Conservation (phyloP, 1,140 invertebrate species). For the Drosophila baimaii region DNA sequence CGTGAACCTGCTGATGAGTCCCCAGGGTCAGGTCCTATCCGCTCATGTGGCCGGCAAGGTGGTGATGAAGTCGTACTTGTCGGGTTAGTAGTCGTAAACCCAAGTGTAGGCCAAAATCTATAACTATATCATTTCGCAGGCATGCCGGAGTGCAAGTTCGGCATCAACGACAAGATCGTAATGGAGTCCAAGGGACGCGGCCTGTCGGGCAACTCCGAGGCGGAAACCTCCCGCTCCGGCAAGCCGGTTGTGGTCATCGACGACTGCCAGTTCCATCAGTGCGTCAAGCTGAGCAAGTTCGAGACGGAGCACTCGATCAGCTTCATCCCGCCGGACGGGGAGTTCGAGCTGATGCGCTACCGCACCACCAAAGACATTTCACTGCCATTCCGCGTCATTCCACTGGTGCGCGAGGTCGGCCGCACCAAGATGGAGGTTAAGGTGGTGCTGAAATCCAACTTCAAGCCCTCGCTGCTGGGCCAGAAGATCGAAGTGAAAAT, state of each 20-base stretch:
- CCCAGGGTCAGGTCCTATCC: constrained; percentile 99
- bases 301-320: constrained; percentile 99
- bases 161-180: constrained; percentile 99
- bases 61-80: constrained; percentile 99
- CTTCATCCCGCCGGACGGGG: constrained; percentile 99
- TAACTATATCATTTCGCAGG: constrained; percentile 81
- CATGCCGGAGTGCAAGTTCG: constrained; percentile 99
- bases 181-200: constrained; percentile 97
- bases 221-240: constrained; percentile 93
- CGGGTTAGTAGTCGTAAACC: constrained; percentile 85
- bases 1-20: constrained; percentile 99
- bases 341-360: constrained; percentile 99
- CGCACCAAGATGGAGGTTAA: constrained; percentile 99
- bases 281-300: constrained; percentile 99
- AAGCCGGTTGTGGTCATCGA: constrained; percentile 99
- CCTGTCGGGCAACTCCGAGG: constrained; percentile 89
- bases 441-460: constrained; percentile 99
- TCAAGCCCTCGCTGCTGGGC: constrained; percentile 98
- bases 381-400: constrained; percentile 99
- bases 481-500: constrained; percentile 99
- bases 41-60: constrained; percentile 99
- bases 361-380: constrained; percentile 99
- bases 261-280: constrained; percentile 99
- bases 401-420: constrained; percentile 98
- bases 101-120: neutral